A percentile compares a stretch with the other conserved stretches of the same genome.
These are phyloP conservation scores for Petrosia ficiformis DNA, from an alignment of 37 sponge, comb jelly and placozoan species.

Conservation along the genomic window DNA sequence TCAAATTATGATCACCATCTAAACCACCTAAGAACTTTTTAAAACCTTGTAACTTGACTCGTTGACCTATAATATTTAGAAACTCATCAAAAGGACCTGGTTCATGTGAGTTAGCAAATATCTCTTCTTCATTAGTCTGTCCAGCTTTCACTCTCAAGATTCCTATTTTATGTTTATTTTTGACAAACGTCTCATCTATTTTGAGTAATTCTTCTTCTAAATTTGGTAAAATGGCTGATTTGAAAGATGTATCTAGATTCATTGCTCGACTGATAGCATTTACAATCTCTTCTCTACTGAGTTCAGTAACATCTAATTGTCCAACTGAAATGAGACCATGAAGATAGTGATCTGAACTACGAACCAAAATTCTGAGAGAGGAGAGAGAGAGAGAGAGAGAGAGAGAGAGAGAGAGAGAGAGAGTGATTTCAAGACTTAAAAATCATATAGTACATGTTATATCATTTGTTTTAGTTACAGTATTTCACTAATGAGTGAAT, in stretches of 20 bases:
- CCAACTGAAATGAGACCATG: slow-evolving; percentile 58
- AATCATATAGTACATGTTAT: too few species aligned
- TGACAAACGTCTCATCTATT: slow-evolving; percentile 85
- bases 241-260: slow-evolving; percentile 68
- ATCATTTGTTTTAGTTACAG: too few species aligned
- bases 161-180: slow-evolving; percentile 75
- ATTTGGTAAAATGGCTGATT: slow-evolving; percentile 34
- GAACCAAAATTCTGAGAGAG: slow-evolving; percentile 54
- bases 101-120: slow-evolving; percentile 77
- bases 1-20: slow-evolving; percentile 74
- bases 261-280: slow-evolving; percentile 72
- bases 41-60: slow-evolving; percentile 79
- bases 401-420: not conserved
- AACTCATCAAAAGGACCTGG: slow-evolving; percentile 70
- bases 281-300: slow-evolving; percentile 76
- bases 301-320: slow-evolving; percentile 32
- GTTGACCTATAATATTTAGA: slow-evolving; percentile 27
- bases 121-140: slow-evolving; percentile 85
- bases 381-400: not conserved
- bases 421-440: too few species aligned
- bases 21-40: slow-evolving; percentile 87
- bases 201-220: slow-evolving; percentile 73
- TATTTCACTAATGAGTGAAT: too few species aligned
- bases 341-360: slow-evolving; percentile 71
- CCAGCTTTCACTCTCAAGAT: slow-evolving; percentile 78